phyloP scores from a whole-genome alignment of 2,888 invertebrate species.

The Halictus ligatus region DNA sequence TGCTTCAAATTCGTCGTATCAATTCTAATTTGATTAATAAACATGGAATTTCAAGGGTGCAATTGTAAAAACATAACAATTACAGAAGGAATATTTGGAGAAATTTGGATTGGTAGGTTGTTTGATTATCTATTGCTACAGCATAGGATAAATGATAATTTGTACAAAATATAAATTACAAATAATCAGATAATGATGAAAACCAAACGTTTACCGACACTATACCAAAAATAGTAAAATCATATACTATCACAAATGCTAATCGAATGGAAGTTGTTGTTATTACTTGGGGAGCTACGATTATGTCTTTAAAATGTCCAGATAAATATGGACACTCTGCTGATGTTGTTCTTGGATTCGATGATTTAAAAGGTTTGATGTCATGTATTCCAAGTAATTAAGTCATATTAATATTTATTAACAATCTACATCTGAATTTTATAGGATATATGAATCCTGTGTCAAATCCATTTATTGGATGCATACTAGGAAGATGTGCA shows the following conservation, averaged over 20 bases:
- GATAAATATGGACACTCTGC: conserved; percentile 89
- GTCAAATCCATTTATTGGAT: conserved; percentile 92
- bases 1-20: background rate
- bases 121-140: conserved; percentile 4
- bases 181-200: conserved; percentile 38
- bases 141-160: background rate
- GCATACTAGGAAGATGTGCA: conserved; percentile 93
- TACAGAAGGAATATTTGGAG: conserved; percentile 76
- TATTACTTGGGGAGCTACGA: conserved; percentile 93
- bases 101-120: conserved; percentile 67
- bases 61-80: conserved; percentile 72
- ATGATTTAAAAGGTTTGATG: conserved; percentile 88
- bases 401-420: background rate
- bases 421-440: conserved; percentile 11
- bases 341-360: conserved; percentile 93
- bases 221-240: conserved; percentile 70
- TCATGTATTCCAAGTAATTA: background rate
- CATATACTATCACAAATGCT: conserved; percentile 88
- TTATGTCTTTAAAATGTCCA: conserved; percentile 90
- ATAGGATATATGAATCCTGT: conserved; percentile 88
- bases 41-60: conserved; percentile 66
- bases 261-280: conserved; percentile 88
- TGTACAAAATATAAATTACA: conserved; percentile 18
- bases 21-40: conserved; percentile 12
- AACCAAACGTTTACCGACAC: conserved; percentile 30